Percentiles rank a stretch among this genome's conserved stretches.
phyloP scores from a whole-genome alignment of 2,797 vertebrate genomes.

The Hippocampus kuda region DNA sequence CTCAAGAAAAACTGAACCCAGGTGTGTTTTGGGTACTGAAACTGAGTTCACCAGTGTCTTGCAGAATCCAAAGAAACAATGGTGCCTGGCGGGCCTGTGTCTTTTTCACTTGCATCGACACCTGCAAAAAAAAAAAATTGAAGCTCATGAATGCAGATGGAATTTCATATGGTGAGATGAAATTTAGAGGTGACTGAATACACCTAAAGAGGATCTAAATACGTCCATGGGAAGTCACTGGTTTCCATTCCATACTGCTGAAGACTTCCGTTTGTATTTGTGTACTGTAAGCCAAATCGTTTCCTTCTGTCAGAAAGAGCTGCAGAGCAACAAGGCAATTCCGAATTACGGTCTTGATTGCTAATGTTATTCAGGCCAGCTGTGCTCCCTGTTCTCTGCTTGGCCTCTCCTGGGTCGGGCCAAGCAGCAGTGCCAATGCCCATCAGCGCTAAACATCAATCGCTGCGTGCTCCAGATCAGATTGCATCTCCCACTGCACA shows the following conservation, averaged over 20 bases:
- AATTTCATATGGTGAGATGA: not conserved
- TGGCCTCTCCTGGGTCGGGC: conserved; percentile 4
- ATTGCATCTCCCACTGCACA: not conserved
- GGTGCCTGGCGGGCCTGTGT: too few species aligned
- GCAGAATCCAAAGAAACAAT: too few species aligned
- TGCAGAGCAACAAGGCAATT: not conserved
- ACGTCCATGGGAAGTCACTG: not conserved
- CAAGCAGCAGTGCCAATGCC: conserved; percentile 1
- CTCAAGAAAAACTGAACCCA: too few species aligned
- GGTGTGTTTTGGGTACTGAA: too few species aligned
- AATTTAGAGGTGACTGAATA: not conserved
- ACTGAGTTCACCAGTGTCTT: too few species aligned
- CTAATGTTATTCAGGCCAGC: conserved; percentile 10
- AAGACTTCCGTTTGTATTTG: too few species aligned
- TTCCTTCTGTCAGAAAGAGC: not conserved
- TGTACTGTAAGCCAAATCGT: not conserved
- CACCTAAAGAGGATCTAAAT: not conserved
- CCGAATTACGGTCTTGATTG: not conserved
- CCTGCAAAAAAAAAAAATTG: too few species aligned
- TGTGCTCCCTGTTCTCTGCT: conserved; percentile 3
- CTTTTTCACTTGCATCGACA: too few species aligned
- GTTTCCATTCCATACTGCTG: not conserved
- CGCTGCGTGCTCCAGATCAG: not conserved
- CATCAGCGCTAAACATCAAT: conserved; percentile 4
- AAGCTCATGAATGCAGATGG: too few species aligned